Evolutionary conservation across 2,888 invertebrate species (phyloP).

Genomic region (Oscheius sp.): DNA sequence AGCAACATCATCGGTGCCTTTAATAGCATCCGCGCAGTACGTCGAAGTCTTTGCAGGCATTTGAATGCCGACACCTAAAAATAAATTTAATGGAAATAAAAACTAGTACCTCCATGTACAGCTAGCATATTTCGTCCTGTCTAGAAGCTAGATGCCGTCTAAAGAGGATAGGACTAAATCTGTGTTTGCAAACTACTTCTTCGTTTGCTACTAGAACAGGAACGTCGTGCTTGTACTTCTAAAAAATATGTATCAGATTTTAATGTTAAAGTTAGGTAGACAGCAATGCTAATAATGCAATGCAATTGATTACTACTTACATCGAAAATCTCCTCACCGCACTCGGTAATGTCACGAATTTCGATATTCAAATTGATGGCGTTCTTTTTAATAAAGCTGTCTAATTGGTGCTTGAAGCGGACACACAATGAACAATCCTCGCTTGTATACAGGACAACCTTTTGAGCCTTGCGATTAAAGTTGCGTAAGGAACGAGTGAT

Average conservation of each 20-base stretch:
- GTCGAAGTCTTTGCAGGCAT: constrained; percentile 11
- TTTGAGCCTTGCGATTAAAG: no score
- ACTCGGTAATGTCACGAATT: constrained; percentile 33
- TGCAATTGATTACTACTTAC: constrained; percentile 24
- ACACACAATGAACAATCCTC: constrained; percentile 50
- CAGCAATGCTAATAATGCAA: background rate
- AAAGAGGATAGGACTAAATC: constrained; percentile 63
- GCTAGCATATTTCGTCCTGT: constrained; percentile 76
- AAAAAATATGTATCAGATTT: no score
- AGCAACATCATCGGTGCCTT: constrained; percentile 27
- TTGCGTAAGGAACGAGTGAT: background rate
- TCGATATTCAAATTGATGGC: constrained; percentile 34
- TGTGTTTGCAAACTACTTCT: constrained; percentile 71
- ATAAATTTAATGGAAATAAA: no score
- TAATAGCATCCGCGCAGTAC: constrained; percentile 31
- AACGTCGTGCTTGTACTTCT: constrained; percentile 72
- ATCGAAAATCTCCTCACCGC: constrained; percentile 37
- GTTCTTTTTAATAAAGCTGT: constrained; percentile 35
- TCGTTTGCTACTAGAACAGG: constrained; percentile 72
- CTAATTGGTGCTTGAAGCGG: constrained; percentile 48
- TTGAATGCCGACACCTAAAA: constrained; percentile 38
- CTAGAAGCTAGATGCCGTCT: constrained; percentile 47
- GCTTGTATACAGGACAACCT: constrained; percentile 38
- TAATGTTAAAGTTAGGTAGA: no score
- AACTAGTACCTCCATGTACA: constrained; percentile 81